Percentiles rank a stretch among this genome's conserved stretches.
phyloP scores from a whole-genome alignment of 2,113 vertebrate species.

The Planiliza haematocheilus region DNA sequence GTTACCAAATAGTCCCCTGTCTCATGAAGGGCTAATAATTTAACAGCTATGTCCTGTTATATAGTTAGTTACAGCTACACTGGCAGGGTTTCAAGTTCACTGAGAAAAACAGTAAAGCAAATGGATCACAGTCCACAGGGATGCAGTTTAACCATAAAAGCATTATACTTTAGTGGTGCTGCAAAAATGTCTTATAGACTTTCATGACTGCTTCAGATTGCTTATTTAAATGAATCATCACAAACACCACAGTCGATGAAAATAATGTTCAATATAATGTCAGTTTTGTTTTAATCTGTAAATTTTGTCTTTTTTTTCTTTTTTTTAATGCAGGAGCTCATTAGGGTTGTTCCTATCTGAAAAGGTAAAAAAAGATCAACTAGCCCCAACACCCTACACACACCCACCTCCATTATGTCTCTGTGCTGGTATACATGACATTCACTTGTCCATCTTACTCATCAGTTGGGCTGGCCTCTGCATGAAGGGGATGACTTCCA shows the following conservation, averaged over 20 bases:
- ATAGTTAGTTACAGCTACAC: background rate
- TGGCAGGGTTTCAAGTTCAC: background rate
- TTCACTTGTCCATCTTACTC: slow-evolving; percentile 7
- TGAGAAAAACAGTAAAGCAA: background rate
- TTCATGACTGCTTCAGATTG: background rate
- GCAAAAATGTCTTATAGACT: background rate
- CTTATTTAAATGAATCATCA: background rate
- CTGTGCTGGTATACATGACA: background rate
- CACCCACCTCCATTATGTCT: background rate
- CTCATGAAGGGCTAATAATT: too few species aligned
- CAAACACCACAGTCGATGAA: too few species aligned
- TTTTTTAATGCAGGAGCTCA: slow-evolving; percentile 60
- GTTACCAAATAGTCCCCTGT: too few species aligned
- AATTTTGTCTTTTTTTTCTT: slow-evolving; percentile 4
- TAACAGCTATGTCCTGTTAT: too few species aligned
- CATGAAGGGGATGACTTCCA: slow-evolving; percentile 93
- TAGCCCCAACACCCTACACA: background rate
- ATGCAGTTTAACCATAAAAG: background rate
- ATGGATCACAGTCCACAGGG: background rate
- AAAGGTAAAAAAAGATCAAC: slow-evolving; percentile 61
- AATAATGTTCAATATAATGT: too few species aligned
- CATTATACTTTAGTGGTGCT: background rate
- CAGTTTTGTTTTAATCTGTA: background rate
- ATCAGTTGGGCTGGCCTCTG: slow-evolving; percentile 90
- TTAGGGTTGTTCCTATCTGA: slow-evolving; percentile 72